Percentiles rank a stretch among this genome's conserved stretches.
Evolutionary conservation across 1,140 invertebrate genomes (phyloP).

Genomic region (Tetramorium simillimum): DNA sequence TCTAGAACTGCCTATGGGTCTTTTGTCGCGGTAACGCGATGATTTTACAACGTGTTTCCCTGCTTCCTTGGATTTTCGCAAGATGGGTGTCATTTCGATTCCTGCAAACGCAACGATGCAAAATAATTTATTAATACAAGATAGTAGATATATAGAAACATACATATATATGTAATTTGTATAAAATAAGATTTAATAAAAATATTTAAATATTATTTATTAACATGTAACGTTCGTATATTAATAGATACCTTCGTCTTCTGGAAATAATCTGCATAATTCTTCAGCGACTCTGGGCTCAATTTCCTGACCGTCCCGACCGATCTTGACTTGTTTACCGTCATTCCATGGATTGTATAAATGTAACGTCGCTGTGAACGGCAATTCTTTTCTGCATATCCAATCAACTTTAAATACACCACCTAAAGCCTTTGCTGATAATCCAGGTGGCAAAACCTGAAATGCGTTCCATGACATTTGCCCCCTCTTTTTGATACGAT

Average conservation of each 20-base stretch:
- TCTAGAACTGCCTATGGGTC: conserved; percentile 86
- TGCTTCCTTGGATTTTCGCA: conserved; percentile 95
- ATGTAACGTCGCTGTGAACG: conserved; percentile 96
- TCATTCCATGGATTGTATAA: conserved; percentile 99
- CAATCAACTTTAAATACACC: conserved; percentile 98
- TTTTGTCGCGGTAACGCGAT: conserved; percentile 85
- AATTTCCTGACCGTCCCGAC: conserved; percentile 99
- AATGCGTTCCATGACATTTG: conserved; percentile 38
- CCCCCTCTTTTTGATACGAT: neutral
- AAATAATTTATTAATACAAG: too few species aligned
- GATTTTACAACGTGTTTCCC: conserved; percentile 86
- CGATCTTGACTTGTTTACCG: conserved; percentile 99
- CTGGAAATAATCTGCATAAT: conserved; percentile 96
- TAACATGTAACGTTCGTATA: neutral
- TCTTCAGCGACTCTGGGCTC: conserved; percentile 97
- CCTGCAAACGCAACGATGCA: conserved; percentile 70
- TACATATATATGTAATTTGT: neutral
- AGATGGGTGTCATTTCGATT: conserved; percentile 95
- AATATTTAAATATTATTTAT: conserved; percentile 11
- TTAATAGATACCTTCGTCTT: conserved; percentile 91
- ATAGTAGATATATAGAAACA: neutral
- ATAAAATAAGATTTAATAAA: neutral
- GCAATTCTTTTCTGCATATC: conserved; percentile 97
- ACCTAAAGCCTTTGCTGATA: conserved; percentile 96
- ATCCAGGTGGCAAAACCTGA: conserved; percentile 93